phyloP scores from a whole-genome alignment of 2,113 vertebrate species.

The Procavia capensis region DNA sequence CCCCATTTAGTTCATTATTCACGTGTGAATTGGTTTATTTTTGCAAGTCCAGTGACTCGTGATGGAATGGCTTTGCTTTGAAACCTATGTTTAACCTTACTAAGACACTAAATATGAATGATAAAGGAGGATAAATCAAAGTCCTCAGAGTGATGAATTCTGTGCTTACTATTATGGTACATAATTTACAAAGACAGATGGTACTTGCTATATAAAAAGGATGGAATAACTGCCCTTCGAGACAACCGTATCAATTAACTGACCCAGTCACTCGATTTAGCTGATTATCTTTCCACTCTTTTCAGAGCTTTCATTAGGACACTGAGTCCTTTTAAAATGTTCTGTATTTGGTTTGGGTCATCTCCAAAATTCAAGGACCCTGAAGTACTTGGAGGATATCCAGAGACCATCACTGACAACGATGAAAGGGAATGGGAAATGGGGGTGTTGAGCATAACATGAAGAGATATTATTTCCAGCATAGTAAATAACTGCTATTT shows the following conservation, averaged over 20 bases:
- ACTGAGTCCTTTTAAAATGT: constrained; percentile 58
- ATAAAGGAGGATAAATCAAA: constrained; percentile 43
- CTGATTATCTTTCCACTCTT: constrained; percentile 42
- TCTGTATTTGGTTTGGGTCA: constrained; percentile 56
- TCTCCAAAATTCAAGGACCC: constrained; percentile 67
- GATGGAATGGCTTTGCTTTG: constrained; percentile 54
- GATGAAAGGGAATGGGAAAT: constrained; percentile 62
- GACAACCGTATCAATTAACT: constrained; percentile 38
- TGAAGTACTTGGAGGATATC: constrained; percentile 45
- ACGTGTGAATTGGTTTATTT: constrained; percentile 48
- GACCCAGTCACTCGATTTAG: constrained; percentile 47
- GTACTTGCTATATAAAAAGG: neutral
- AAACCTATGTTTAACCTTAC: constrained; percentile 48
- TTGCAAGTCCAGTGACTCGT: neutral
- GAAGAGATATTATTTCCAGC: constrained; percentile 50
- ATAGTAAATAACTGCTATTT: constrained; percentile 50
- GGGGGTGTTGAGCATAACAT: constrained; percentile 24
- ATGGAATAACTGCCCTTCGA: constrained; percentile 11
- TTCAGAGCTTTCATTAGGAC: constrained; percentile 43
- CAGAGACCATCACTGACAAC: constrained; percentile 50
- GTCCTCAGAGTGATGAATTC: constrained; percentile 11
- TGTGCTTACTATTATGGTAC: neutral
- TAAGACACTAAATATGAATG: constrained; percentile 43
- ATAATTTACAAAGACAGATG: constrained; percentile 59
- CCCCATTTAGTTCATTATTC: constrained; percentile 23